Evolutionary conservation across 1,140 invertebrate genomes (phyloP).

Genomic region (Solen grandis): DNA sequence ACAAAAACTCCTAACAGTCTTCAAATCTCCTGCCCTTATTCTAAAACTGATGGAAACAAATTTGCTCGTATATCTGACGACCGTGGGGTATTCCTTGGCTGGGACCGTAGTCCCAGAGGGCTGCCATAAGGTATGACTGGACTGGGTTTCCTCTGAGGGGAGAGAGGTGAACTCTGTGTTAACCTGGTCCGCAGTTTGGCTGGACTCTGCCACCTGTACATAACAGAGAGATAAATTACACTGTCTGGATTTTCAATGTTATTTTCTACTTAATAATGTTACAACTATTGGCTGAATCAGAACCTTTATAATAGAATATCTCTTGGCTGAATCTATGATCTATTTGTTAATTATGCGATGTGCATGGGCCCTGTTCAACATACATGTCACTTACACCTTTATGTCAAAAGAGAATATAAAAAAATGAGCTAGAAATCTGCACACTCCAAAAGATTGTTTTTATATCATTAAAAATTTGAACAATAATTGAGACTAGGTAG

Average conservation of each 20-base stretch:
- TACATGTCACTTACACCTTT: not conserved
- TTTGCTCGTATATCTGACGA: conserved; percentile 38
- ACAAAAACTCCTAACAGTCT: no score
- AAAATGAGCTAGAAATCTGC: no score
- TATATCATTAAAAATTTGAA: no score
- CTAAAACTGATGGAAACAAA: conserved; percentile 33
- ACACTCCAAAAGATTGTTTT: no score
- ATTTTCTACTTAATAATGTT: not conserved
- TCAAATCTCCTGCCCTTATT: no score
- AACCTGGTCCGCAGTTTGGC: conserved; percentile 8
- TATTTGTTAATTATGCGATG: no score
- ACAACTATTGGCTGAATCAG: not conserved
- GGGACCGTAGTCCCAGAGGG: not conserved
- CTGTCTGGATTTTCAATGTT: not conserved
- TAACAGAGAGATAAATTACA: not conserved
- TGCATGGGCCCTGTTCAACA: no score
- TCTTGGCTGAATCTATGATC: no score
- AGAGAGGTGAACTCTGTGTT: conserved; percentile 7
- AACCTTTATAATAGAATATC: not conserved
- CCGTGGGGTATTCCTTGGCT: not conserved
- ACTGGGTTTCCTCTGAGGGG: conserved; percentile 23
- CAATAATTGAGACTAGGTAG: no score
- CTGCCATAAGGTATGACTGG: conserved; percentile 27
- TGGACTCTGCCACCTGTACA: conserved; percentile 52
- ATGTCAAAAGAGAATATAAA: not conserved